Base-by-base conservation (phyloP, 37 sponge, comb jelly and placozoan species). In the Cladorhizidae sp. region DNA sequence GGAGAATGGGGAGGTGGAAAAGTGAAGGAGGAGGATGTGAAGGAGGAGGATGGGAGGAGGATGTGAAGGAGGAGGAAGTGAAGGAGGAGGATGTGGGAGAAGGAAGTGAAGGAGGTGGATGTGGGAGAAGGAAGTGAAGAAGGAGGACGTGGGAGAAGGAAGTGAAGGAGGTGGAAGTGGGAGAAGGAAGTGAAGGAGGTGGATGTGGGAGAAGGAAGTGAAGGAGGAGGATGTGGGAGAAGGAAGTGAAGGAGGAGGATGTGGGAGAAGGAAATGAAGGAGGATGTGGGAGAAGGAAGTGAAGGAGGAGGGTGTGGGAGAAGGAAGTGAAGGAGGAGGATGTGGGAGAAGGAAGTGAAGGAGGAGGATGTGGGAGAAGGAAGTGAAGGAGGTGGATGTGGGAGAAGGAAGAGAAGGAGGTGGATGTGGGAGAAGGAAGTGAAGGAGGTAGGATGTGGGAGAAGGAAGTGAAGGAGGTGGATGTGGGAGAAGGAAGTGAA, bases 301-400 rank as follows among this genome's bases (percentile, higher is more conserved):
- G 9, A 9, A 45, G 49, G 49, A 45, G 49, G 9, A 9, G 9
- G 9, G 49, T 5, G n/a, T n/a, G 85, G 41, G 92, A 42, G 0
- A 89, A 76, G 61, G 81, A 74, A 36, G 81, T 78, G 62, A 97
- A 87, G 37, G 92, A 0, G 7, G 89, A 56, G 3, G 90, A 91
- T n/a, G n/a, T n/a, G n/a, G n/a, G 36, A 92, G 74, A 18, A 88
- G 3, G 18, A 91, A 41, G 21, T 92, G 96, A 26, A 95, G 54
- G 14, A 93, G 25, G 29, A 93, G 89, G 57, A 57, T 32, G 12
- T 29, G 33, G 50, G 9, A 22, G 20, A 37, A 49, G 73, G 6
- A 36, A 28, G 39, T 29, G 55, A 28, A 50, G 8, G 61, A 42
- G 61, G 8, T 29, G 9, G 55, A 21, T 21, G 40, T 32, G 3